Evolutionary conservation across 2,888 invertebrate genomes (phyloP).

Genomic region (Parapristionchus giblindavisi): DNA sequence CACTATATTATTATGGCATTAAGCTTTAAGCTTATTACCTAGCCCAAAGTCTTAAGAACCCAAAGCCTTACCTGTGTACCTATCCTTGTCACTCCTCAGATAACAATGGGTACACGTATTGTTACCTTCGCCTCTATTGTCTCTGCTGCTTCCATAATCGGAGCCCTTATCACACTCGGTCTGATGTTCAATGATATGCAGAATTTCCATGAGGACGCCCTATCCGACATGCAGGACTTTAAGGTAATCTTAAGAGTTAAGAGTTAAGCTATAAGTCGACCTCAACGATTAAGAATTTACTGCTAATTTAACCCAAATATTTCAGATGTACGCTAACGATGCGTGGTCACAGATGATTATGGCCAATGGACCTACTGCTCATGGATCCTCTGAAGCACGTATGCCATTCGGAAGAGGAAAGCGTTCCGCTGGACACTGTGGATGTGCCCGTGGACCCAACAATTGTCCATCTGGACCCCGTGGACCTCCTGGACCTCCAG

Average conservation of each 20-base stretch:
- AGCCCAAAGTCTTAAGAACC: too few relatives aligned
- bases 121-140: conserved; percentile 1
- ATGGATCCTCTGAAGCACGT: background rate
- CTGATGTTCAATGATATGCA: conserved; percentile 28
- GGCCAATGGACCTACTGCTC: background rate
- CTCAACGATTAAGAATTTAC: background rate
- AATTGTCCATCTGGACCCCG: conserved; percentile 35
- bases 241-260: background rate
- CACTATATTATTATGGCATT: too few relatives aligned
- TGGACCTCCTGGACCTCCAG: conserved; percentile 57
- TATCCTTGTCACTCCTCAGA: too few relatives aligned
- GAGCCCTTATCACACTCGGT: conserved; percentile 26
- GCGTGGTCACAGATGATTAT: conserved; percentile 35
- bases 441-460: conserved; percentile 33
- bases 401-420: conserved; percentile 20
- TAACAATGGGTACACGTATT: conserved; percentile 9
- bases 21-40: too few relatives aligned
- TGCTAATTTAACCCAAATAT: background rate
- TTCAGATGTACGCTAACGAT: conserved; percentile 31
- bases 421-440: conserved; percentile 15
- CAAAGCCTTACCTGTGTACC: too few relatives aligned
- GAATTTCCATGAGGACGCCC: conserved; percentile 20
- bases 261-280: background rate
- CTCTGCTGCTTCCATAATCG: conserved; percentile 22
- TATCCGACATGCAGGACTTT: conserved; percentile 34